These are phyloP conservation scores for Sebastes vulpes DNA, from an alignment of 2,797 vertebrate species.

Conservation along the genomic window DNA sequence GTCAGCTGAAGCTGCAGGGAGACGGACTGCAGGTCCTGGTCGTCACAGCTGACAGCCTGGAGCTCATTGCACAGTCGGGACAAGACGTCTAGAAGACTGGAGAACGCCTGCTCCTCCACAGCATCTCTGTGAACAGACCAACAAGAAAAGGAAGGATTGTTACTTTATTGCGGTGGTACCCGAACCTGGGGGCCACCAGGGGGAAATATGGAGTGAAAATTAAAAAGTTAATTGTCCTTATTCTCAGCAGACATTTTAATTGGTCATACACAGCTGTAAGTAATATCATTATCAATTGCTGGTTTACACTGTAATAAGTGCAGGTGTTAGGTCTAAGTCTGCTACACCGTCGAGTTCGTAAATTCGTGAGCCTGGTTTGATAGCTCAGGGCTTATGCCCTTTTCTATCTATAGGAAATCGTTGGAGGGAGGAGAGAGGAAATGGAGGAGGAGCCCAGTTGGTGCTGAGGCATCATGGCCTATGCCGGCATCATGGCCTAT, in stretches of 20 bases:
- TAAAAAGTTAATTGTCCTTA: not conserved
- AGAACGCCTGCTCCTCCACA: constrained; percentile 85
- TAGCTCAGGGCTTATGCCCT: no score
- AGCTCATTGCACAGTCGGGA: constrained; percentile 75
- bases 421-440: no score
- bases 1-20: constrained; percentile 83
- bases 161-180: not conserved
- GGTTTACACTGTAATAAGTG: not conserved
- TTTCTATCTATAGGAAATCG: no score
- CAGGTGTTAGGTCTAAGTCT: no score
- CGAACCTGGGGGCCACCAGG: not conserved
- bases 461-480: no score
- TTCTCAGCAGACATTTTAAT: not conserved
- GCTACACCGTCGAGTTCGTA: no score
- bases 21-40: constrained; percentile 41
- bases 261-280: not conserved
- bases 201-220: not conserved
- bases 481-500: no score
- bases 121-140: constrained; percentile 83
- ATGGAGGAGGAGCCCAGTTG: no score
- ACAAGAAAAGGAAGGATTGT: not conserved
- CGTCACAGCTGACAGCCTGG: constrained; percentile 61
- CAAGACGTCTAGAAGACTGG: constrained; percentile 84
- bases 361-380: no score
- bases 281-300: not conserved